Evolutionary conservation across 2,113 vertebrate species (phyloP).

Genomic region (Chrysemys picta): DNA sequence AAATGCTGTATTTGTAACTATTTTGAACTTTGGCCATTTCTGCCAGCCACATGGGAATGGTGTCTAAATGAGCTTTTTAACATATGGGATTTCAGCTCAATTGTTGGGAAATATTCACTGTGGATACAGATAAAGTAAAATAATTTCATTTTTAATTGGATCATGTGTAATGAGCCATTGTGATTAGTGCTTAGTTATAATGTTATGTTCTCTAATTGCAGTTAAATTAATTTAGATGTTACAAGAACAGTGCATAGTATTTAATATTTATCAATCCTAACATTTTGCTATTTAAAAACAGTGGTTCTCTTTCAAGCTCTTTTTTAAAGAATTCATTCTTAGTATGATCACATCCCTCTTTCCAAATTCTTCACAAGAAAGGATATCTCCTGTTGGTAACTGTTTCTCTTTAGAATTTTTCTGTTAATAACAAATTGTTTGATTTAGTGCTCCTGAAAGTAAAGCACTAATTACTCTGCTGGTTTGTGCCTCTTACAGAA

Average conservation of each 20-base stretch:
- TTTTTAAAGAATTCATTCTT: background rate
- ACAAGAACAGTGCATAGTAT: background rate
- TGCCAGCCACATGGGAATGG: background rate
- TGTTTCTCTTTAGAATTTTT: background rate
- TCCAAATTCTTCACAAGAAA: too few species aligned
- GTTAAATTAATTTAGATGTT: background rate
- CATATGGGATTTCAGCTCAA: background rate
- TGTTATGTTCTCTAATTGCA: background rate
- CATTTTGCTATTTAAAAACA: background rate
- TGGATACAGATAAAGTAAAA: background rate
- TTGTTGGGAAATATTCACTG: background rate
- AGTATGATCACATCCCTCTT: background rate
- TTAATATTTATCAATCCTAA: background rate
- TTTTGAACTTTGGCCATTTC: background rate
- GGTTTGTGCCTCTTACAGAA: background rate
- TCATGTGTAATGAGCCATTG: background rate
- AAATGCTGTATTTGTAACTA: background rate
- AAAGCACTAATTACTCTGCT: background rate
- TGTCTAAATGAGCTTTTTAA: background rate
- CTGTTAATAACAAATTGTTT: background rate
- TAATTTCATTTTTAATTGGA: conserved; percentile 3
- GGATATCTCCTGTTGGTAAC: background rate
- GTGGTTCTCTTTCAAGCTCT: background rate
- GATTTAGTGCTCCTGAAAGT: background rate
- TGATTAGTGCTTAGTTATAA: background rate